Percentiles rank a stretch among this genome's conserved stretches.
These are phyloP conservation scores for Sphenopsis melanotis DNA, from an alignment of 2,797 vertebrate species.

Conservation along the genomic window DNA sequence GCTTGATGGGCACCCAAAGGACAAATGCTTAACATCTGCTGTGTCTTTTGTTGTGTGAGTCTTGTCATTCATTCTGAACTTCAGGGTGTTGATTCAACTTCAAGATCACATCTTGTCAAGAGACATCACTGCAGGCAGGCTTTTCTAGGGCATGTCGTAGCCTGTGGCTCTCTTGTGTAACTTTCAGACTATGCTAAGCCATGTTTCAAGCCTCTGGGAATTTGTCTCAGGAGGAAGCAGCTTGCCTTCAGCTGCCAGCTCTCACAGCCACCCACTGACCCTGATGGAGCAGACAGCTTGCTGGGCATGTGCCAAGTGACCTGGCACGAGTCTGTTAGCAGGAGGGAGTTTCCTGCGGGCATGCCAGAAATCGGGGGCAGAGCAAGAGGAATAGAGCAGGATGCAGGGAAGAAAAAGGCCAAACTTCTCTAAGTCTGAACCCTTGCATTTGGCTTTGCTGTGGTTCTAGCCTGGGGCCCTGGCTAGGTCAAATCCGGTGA, in stretches of 20 bases:
- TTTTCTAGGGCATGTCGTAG: neutral
- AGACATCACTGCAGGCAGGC: neutral
- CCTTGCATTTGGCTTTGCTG: neutral
- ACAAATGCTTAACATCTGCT: neutral
- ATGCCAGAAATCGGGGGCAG: rapidly evolving
- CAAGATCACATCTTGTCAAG: neutral
- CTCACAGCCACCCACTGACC: neutral
- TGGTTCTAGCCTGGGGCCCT: neutral
- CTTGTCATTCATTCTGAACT: neutral
- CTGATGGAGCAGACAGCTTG: neutral
- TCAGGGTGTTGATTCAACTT: neutral
- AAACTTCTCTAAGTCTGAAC: neutral
- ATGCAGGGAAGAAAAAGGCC: neutral
- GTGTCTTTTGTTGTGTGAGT: neutral
- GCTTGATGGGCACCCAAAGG: neutral
- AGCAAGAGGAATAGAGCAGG: neutral
- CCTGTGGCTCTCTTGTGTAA: neutral
- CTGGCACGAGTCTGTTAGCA: neutral
- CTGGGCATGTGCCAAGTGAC: rapidly evolving
- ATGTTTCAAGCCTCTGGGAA: neutral
- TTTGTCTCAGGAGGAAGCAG: neutral
- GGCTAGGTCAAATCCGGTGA: neutral
- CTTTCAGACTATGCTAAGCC: neutral
- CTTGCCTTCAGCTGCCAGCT: neutral
- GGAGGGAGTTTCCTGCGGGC: neutral